Base-by-base conservation (phyloP, 2,888 invertebrate species). In the Arctia plantaginis region DNA sequence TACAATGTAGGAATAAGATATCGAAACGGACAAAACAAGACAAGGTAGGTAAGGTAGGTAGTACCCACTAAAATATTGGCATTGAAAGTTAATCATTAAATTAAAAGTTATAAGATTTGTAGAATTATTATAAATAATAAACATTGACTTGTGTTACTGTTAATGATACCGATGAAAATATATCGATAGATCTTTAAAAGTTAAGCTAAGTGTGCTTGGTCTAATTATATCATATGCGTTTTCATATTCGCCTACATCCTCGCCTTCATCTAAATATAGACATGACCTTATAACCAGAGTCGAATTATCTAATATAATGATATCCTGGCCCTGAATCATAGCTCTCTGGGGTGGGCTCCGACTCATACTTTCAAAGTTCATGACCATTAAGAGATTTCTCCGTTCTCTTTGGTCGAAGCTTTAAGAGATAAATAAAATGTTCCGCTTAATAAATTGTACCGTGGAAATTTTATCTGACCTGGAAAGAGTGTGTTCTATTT, bases 261-360 rank as follows among this genome's bases (percentile, higher is more conserved):
- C 82, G 83, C 84, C 86, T 86, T 87, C 80, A 86, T 89, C 90
- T 89, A 91, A 90, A 90, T 87, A 88, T 86, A 87, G 87, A 84
- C 78, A 84, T 86, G 81, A 83, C 86, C 87, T 85, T 85, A 85
- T 85, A 88, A 87, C 87, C 87, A 84, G 90, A 88, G 81, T 90
- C 91, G 89, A 91, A 92, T 93, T 93, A 92, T 91, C 85, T 87
- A 85, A 85, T 88, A 91, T 92, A 93, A 93, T 90, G 91, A 93
- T 91, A 90, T 90, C 90, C 89, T 87, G 86, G 87, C 86, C 80
- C 90, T 93, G 93, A 93, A 86, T 91, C 93, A 93, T 93, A 87
- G 91, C 90, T 88, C 94, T 91, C 93, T 86, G 62, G 93, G 92
- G 93, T 72, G 80, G 78, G 79, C 83, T 85, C 86, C 85, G 89